Conservation (phyloP, 2,888 invertebrate species). For the Exephanes ischioxanthus region DNA sequence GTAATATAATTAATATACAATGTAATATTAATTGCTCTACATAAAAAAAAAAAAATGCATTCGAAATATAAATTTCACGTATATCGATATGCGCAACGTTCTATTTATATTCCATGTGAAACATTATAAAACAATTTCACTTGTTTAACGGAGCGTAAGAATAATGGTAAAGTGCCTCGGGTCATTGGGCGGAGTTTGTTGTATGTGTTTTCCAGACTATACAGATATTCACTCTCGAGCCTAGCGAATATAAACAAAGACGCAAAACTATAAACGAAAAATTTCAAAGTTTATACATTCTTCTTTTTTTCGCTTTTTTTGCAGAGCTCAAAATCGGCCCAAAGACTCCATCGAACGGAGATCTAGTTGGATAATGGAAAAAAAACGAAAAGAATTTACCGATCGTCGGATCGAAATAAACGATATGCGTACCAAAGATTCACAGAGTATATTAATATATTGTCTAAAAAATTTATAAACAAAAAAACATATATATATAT, state of each 20-base stretch:
- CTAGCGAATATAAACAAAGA: neutral
- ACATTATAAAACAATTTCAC: neutral
- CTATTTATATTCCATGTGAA: too few species aligned
- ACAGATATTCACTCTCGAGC: constrained; percentile 1
- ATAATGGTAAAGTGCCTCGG: neutral
- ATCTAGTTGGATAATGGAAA: constrained; percentile 29
- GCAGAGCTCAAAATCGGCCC: constrained; percentile 50
- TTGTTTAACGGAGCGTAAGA: constrained; percentile 2
- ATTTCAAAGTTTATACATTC: neutral
- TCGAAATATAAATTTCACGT: too few species aligned
- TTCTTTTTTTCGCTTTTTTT: constrained; percentile 46
- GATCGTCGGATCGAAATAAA: constrained; percentile 34
- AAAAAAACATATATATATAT: neutral
- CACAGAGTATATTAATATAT: constrained; percentile 34
- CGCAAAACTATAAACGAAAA: neutral
- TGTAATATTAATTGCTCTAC: too few species aligned
- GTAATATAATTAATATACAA: too few species aligned
- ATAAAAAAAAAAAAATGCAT: too few species aligned
- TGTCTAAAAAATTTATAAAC: neutral
- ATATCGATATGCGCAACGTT: too few species aligned
- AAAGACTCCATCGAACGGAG: constrained; percentile 35
- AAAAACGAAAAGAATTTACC: constrained; percentile 4
- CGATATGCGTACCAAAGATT: constrained; percentile 58
- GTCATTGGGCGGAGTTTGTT: neutral
- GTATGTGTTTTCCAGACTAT: constrained; percentile 48